Conservation (phyloP, 2,888 invertebrate species). For the Gastracanthus pulcherrimus region DNA sequence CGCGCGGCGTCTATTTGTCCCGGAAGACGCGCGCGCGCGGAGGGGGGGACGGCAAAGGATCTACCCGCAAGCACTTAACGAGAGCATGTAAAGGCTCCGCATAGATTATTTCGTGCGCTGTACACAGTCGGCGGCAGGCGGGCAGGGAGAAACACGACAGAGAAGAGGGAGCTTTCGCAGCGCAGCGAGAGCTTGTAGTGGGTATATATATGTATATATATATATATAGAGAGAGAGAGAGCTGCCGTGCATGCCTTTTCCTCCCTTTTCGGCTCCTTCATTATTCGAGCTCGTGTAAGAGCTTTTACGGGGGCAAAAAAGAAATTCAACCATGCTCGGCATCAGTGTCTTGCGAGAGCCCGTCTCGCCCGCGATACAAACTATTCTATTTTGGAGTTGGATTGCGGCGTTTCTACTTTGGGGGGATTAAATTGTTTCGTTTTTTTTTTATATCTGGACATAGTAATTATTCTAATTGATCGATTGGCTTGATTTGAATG, state of each 20-base stretch:
- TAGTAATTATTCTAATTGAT: too few species aligned
- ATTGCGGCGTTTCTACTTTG: too few species aligned
- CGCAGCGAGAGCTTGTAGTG: background rate
- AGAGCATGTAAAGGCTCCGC: constrained; percentile 37
- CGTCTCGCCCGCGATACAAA: too few species aligned
- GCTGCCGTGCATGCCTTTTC: constrained; percentile 3
- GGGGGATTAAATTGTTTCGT: too few species aligned
- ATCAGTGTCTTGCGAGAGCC: background rate
- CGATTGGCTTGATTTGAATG: too few species aligned
- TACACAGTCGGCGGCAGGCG: background rate
- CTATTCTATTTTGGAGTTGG: too few species aligned
- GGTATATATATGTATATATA: too few species aligned
- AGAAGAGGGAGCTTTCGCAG: constrained; percentile 2
- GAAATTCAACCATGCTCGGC: background rate
- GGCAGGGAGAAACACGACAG: background rate
- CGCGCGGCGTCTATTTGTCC: constrained; percentile 35
- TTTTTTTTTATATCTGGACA: too few species aligned
- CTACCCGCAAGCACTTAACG: constrained; percentile 28
- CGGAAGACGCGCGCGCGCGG: background rate
- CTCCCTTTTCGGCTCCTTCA: constrained; percentile 35
- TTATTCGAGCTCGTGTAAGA: constrained; percentile 33
- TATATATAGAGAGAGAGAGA: background rate
- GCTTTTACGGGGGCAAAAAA: constrained; percentile 19
- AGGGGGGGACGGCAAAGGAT: too few species aligned
- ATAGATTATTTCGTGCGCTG: constrained; percentile 49